A percentile compares a stretch with the other conserved stretches of the same genome.
These are phyloP conservation scores for Chondrilla cf. caribensis DNA, from an alignment of 37 sponge, comb jelly and placozoan species.

Conservation along the genomic window DNA sequence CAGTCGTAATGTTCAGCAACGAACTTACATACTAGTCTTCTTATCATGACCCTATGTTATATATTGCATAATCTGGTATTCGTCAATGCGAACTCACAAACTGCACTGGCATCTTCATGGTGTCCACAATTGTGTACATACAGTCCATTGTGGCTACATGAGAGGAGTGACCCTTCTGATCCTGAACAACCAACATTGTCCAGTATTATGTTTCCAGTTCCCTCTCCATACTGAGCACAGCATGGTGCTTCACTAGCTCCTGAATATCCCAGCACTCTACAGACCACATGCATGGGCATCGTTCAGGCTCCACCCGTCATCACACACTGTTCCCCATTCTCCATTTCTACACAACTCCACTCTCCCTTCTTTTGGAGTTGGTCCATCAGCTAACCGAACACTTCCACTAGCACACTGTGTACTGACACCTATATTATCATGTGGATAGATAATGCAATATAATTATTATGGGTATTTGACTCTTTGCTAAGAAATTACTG, in stretches of 20 bases:
- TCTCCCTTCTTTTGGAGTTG: background rate
- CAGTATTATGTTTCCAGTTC: constrained; percentile 12
- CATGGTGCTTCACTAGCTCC: background rate
- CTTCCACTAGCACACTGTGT: background rate
- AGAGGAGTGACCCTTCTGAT: background rate
- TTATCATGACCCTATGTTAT: background rate
- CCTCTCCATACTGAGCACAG: background rate
- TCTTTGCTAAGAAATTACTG: too few relatives aligned
- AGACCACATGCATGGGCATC: constrained; percentile 28
- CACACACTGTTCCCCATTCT: constrained; percentile 31
- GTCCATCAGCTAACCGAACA: background rate
- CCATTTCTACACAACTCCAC: constrained; percentile 6
- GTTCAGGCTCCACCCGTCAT: constrained; percentile 16
- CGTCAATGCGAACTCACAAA: background rate
- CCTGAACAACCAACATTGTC: constrained; percentile 27
- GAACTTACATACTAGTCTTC: too few relatives aligned
- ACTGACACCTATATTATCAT: background rate
- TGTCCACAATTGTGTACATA: background rate
- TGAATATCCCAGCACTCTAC: constrained; percentile 26
- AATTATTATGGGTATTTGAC: too few relatives aligned
- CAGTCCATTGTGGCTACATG: background rate
- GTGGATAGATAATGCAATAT: too few relatives aligned
- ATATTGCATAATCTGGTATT: background rate
- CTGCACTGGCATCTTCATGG: constrained; percentile 21
- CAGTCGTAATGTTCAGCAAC: background rate